Base-by-base conservation (phyloP, 1,140 invertebrate genomes). In the Hyles vespertilio region DNA sequence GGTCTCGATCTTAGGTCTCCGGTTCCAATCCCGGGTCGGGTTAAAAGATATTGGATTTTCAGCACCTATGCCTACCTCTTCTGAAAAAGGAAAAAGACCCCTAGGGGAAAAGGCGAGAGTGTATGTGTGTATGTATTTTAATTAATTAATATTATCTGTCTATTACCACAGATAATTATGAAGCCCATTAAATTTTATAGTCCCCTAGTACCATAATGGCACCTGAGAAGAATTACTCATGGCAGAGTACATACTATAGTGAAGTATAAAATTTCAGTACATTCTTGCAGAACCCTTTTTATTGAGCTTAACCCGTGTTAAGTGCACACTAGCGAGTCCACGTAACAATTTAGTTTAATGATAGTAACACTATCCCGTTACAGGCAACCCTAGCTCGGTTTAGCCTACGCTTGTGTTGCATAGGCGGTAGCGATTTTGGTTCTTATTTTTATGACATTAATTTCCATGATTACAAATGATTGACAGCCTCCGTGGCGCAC, bases 331-430 rank as follows among this genome's bases (percentile, higher is more conserved):
- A 51, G 49, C n/a, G n/a, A 3, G 53, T 66, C 61, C 48, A 65
- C 68, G 58, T 69, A 70, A 78, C 78, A 82, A 82, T 84, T 82
- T 74, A 76, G 61, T 77, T 78, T 72, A 70, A 81, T 79, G 72
- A 72, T 81, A 72, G 77, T 76, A 74, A 77, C 62, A 64, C 73
- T 77, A 82, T 84, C 77, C 61, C 62, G 69, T 84, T 82, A 72
- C 81, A 34, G 63, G 66, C 73, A 82, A 76, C 81, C 79, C 76
- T 81, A 77, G 67, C 63, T 67, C 62, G 40, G 51, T 58, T 67
- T 61, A 59, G 56, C 52, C 36, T 51, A 50, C 56, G 46, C 11
- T 32, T 12, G 49, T 11, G 32, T 52, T 64, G 57, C 52, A 50
- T 52, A 53, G 58, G 51, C 53, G 56, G 34, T 40, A 67, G 75